These are phyloP conservation scores for Passer domesticus DNA, from an alignment of 2,113 vertebrate genomes.

Conservation along the genomic window DNA sequence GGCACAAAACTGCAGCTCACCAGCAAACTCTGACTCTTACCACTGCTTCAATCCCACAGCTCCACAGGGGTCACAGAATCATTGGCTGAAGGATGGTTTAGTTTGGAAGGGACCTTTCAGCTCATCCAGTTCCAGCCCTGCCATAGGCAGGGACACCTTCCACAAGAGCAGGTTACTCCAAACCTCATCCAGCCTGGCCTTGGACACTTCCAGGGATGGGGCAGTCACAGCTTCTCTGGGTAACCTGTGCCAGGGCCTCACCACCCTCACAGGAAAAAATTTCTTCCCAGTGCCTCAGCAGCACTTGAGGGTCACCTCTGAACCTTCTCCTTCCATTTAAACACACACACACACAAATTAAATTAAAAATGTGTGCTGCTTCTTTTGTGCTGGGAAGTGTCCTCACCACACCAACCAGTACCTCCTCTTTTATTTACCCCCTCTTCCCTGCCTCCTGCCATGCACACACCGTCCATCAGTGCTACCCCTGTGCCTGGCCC, in stretches of 20 bases:
- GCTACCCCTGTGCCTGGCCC: background rate
- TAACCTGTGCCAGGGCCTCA: background rate
- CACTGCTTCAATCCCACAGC: too few relatives aligned
- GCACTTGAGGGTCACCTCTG: background rate
- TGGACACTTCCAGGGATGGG: background rate
- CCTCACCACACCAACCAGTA: background rate
- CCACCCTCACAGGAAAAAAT: background rate
- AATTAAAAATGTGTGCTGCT: background rate
- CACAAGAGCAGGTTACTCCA: background rate
- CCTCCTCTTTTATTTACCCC: too few relatives aligned
- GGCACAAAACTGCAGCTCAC: background rate
- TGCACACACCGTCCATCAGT: accelerated
- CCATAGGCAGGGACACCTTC: background rate
- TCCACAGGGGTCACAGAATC: background rate
- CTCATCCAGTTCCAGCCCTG: background rate
- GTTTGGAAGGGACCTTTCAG: background rate
- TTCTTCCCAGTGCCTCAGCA: background rate
- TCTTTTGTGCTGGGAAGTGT: background rate
- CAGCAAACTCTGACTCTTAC: background rate
- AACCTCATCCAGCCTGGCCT: background rate
- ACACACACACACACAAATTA: too few relatives aligned
- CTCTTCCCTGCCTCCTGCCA: background rate
- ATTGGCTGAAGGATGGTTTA: background rate
- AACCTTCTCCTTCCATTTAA: background rate
- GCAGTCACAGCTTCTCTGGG: background rate